phyloP scores from a whole-genome alignment of 2,888 invertebrate genomes.

The Rhagonycha fulva region DNA sequence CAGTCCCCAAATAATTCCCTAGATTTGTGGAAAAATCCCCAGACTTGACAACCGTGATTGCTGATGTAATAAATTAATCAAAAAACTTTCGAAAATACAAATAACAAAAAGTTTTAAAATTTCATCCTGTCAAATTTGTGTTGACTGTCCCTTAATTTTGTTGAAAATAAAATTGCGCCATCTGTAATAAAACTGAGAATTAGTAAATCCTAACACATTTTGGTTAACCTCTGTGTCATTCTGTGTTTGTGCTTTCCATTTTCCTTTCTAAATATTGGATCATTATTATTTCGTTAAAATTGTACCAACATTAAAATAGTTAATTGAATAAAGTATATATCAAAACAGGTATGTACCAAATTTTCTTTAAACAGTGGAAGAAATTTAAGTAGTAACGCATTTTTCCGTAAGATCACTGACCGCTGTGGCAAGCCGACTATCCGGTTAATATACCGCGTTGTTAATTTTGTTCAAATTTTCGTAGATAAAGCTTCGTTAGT shows the following conservation, averaged over 20 bases:
- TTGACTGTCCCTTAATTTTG: not conserved
- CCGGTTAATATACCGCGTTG: not conserved
- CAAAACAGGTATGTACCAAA: not conserved
- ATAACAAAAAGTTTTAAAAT: too few species aligned
- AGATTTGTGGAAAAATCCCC: too few species aligned
- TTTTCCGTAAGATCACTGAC: not conserved
- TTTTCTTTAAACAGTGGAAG: not conserved
- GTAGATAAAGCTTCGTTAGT: not conserved
- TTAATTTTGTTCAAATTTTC: not conserved
- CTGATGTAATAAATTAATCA: too few species aligned
- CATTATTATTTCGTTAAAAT: not conserved
- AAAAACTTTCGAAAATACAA: too few species aligned
- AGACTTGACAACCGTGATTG: too few species aligned
- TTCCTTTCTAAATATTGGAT: not conserved
- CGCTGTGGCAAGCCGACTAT: not conserved
- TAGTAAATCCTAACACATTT: not conserved
- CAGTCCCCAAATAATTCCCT: too few species aligned
- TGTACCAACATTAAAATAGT: not conserved
- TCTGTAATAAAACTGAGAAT: not conserved
- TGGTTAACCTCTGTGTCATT: not conserved
- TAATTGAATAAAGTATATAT: not conserved
- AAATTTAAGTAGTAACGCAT: not conserved
- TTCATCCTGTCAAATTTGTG: not conserved
- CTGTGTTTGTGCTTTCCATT: not conserved
- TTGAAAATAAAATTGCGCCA: not conserved